Percentiles rank a stretch among this genome's conserved stretches.
Evolutionary conservation across 2,113 vertebrate genomes (phyloP).

Genomic region (Anguilla rostrata): DNA sequence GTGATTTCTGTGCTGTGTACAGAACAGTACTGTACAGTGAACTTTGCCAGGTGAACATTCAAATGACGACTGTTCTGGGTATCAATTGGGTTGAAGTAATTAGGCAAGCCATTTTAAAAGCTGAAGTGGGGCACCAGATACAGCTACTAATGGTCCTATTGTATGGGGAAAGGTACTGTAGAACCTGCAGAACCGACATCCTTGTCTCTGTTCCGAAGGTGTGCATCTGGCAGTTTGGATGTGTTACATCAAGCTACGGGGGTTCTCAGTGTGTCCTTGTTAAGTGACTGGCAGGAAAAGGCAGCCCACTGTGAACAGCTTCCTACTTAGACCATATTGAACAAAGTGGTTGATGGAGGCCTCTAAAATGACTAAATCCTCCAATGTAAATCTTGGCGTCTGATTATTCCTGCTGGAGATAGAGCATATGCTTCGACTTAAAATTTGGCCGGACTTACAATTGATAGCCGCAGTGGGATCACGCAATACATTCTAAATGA

Average conservation of each 20-base stretch:
- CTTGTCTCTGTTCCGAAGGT: neutral
- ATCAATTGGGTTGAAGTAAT: neutral
- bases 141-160: neutral
- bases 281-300: neutral
- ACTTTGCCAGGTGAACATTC: neutral
- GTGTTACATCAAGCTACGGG: neutral
- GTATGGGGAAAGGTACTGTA: neutral
- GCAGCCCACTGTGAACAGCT: neutral
- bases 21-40: neutral
- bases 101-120: neutral
- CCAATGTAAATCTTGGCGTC: neutral
- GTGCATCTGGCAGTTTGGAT: neutral
- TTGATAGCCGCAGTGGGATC: neutral
- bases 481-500: neutral
- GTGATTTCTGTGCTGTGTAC: neutral
- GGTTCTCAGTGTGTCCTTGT: neutral
- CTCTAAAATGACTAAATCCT: neutral
- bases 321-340: conserved; percentile 3
- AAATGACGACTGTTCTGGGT: neutral
- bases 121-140: neutral
- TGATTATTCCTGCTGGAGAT: neutral
- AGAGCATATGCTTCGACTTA: neutral
- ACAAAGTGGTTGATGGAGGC: conserved; percentile 1
- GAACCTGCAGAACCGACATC: neutral
- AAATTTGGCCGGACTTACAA: neutral